Percentiles rank a stretch among this genome's conserved stretches.
These are phyloP conservation scores for Pelobates fuscus DNA, from an alignment of 2,113 vertebrate species.

Conservation along the genomic window DNA sequence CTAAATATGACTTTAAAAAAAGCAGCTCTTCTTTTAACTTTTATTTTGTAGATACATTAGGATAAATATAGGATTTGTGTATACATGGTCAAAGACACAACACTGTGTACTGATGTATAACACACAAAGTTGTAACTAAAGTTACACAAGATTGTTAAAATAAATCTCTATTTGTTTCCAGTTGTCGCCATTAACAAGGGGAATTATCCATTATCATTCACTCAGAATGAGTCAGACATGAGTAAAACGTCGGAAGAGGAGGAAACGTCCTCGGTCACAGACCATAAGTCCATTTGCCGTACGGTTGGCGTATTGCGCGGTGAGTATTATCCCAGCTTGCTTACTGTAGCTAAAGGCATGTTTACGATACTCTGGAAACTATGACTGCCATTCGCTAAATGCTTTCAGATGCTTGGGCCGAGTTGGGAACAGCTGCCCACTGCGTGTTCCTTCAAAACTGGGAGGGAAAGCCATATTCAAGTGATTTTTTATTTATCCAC, in stretches of 20 bases:
- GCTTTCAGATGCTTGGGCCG: slow-evolving; percentile 72
- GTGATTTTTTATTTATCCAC: too few relatives aligned
- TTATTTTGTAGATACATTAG: too few relatives aligned
- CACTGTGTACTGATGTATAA: too few relatives aligned
- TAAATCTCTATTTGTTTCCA: background rate
- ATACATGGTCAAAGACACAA: too few relatives aligned
- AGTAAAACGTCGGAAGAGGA: too few relatives aligned
- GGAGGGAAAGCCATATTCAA: slow-evolving; percentile 44
- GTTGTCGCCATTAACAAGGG: background rate
- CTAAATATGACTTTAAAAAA: too few relatives aligned
- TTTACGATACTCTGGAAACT: slow-evolving; percentile 68
- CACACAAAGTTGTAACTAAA: too few relatives aligned
- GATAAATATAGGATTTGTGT: too few relatives aligned
- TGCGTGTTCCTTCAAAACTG: slow-evolving; percentile 48
- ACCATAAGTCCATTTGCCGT: background rate
- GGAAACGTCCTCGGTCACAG: background rate
- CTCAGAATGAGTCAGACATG: background rate
- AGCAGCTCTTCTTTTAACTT: too few relatives aligned
- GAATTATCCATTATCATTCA: background rate
- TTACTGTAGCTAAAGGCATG: slow-evolving; percentile 63
- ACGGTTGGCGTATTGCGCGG: background rate
- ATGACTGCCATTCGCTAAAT: slow-evolving; percentile 62
- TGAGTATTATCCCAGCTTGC: slow-evolving; percentile 57
- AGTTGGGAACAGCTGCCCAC: slow-evolving; percentile 64
- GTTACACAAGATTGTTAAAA: too few relatives aligned